A percentile compares a stretch with the other conserved stretches of the same genome.
Conservation (phyloP, 2,888 invertebrate genomes). For the Leucania comma region DNA sequence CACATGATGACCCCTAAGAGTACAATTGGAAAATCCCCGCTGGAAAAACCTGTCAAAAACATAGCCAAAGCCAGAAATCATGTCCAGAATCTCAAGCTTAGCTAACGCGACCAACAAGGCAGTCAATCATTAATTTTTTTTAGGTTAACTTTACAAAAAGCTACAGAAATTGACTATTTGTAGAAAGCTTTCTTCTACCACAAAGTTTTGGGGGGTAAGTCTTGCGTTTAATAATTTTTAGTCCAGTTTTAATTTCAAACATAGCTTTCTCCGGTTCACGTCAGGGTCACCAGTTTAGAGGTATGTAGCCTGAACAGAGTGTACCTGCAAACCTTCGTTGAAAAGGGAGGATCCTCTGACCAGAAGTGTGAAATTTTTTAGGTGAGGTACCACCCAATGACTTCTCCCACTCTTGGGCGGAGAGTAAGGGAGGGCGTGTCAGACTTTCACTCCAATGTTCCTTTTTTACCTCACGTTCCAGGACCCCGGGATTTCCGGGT, state of each 20-base stretch:
- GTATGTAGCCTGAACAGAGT: too few species aligned
- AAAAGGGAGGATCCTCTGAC: too few species aligned
- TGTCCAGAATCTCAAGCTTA: not conserved
- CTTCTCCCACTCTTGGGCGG: too few species aligned
- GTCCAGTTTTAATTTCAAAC: slow-evolving; percentile 51
- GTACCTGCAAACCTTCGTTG: too few species aligned
- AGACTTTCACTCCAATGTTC: too few species aligned
- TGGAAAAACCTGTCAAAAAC: not conserved
- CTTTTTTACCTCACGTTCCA: too few species aligned
- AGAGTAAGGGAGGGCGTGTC: too few species aligned
- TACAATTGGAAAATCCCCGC: not conserved
- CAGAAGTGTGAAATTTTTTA: too few species aligned
- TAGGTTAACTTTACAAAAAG: slow-evolving; percentile 46
- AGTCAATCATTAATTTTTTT: not conserved
- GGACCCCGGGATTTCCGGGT: too few species aligned
- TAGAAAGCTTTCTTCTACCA: slow-evolving; percentile 59
- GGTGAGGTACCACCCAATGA: too few species aligned
- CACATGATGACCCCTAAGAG: not conserved
- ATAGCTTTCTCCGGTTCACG: too few species aligned
- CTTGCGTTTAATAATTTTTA: slow-evolving; percentile 48
- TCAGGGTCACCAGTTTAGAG: too few species aligned
- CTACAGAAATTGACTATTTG: slow-evolving; percentile 46
- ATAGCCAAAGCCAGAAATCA: not conserved
- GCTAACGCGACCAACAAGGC: not conserved
- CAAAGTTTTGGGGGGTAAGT: slow-evolving; percentile 48